These are phyloP conservation scores for Atherinosoma microstoma DNA, from an alignment of 2,797 vertebrate species.

Conservation along the genomic window DNA sequence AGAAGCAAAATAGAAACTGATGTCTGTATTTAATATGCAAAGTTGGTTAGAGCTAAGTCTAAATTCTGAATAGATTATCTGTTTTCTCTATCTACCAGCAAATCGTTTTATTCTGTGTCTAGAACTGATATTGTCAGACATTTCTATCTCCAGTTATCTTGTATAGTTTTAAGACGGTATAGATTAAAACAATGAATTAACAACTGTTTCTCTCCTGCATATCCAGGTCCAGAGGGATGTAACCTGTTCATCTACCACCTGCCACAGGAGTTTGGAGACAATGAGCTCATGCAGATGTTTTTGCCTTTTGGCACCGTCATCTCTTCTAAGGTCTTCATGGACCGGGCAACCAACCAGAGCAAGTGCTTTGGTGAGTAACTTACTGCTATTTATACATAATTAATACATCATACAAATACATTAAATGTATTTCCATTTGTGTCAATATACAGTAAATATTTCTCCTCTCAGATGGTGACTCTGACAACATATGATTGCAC, in stretches of 20 bases:
- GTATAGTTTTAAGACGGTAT: constrained; percentile 27
- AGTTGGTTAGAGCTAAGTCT: constrained; percentile 31
- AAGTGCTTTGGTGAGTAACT: constrained; percentile 95
- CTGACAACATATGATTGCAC: constrained; percentile 37
- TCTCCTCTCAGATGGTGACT: not conserved
- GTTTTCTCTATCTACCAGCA: constrained; percentile 27
- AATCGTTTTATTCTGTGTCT: constrained; percentile 42
- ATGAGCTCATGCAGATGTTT: constrained; percentile 99
- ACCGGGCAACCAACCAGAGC: constrained; percentile 99
- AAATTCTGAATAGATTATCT: constrained; percentile 11
- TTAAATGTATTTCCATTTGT: too few relatives aligned
- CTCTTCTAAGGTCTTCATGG: constrained; percentile 99
- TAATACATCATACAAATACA: too few relatives aligned
- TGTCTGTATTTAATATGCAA: constrained; percentile 28
- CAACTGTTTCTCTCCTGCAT: constrained; percentile 29
- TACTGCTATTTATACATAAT: not conserved
- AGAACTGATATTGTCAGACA: constrained; percentile 29
- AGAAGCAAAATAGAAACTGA: not conserved
- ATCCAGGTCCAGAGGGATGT: constrained; percentile 96
- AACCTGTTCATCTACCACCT: constrained; percentile 99
- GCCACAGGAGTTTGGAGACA: constrained; percentile 99
- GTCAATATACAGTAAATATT: too few relatives aligned
- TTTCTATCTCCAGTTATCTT: constrained; percentile 38
- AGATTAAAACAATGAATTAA: constrained; percentile 39
- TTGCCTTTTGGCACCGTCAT: constrained; percentile 97